phyloP scores from a whole-genome alignment of 2,113 vertebrate species.

The Percopsis transmontana region DNA sequence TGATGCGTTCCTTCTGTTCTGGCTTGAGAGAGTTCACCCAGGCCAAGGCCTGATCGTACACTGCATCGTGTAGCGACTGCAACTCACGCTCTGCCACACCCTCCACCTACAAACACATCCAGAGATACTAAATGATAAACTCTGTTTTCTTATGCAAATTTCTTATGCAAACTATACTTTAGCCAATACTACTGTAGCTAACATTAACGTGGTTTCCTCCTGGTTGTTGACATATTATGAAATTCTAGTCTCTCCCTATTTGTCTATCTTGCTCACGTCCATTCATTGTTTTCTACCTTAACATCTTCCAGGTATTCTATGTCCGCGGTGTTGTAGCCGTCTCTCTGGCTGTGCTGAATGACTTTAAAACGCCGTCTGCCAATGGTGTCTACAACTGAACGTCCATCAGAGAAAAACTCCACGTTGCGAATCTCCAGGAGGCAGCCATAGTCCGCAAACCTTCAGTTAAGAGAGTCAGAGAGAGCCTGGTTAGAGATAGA shows the following conservation, averaged over 20 bases:
- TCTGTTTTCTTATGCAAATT: background rate
- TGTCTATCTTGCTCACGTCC: background rate
- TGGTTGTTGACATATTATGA: no score
- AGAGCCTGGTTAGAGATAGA: background rate
- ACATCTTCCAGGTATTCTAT: constrained; percentile 90
- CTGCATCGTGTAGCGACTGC: constrained; percentile 81
- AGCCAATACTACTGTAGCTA: no score
- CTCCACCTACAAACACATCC: constrained; percentile 77
- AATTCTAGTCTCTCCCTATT: background rate
- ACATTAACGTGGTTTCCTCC: background rate
- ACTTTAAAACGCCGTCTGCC: constrained; percentile 87
- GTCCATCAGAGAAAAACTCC: constrained; percentile 89
- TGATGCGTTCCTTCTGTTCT: constrained; percentile 88
- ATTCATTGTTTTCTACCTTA: constrained; percentile 71
- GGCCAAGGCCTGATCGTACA: constrained; percentile 87
- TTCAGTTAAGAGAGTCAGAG: constrained; percentile 5
- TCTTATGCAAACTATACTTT: no score
- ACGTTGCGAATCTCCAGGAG: constrained; percentile 89
- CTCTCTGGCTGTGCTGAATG: constrained; percentile 84
- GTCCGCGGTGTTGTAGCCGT: constrained; percentile 91
- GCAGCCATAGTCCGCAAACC: constrained; percentile 89
- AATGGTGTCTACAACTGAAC: constrained; percentile 87
- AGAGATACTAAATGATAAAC: background rate
- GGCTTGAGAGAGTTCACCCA: constrained; percentile 90
- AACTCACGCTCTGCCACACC: constrained; percentile 84